phyloP scores from a whole-genome alignment of 2,113 vertebrate species.

The Mirza zaza region DNA sequence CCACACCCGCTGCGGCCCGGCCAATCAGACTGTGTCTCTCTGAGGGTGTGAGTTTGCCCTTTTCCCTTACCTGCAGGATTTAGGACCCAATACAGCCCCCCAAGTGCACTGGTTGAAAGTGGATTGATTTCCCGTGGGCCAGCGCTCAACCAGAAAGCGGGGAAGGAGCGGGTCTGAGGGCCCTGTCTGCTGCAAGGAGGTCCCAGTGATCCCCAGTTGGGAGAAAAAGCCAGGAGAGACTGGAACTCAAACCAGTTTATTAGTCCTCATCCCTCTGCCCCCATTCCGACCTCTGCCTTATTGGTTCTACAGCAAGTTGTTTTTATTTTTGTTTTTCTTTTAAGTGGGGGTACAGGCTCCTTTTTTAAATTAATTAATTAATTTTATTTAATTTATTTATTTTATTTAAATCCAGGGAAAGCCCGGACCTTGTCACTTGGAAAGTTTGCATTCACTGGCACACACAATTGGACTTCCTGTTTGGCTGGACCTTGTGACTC shows the following conservation, averaged over 20 bases:
- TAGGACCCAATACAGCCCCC: neutral
- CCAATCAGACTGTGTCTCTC: neutral
- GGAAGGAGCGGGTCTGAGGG: neutral
- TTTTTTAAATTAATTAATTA: slow-evolving; percentile 36
- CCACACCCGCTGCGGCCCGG: neutral
- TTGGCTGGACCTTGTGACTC: neutral
- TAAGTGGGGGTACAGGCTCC: no score
- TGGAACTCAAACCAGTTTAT: neutral
- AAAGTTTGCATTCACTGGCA: neutral
- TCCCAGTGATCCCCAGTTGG: neutral
- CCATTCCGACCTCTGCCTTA: no score
- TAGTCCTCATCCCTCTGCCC: neutral
- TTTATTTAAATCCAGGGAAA: neutral
- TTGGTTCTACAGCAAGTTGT: no score
- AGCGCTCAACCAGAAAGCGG: neutral
- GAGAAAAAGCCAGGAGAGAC: neutral
- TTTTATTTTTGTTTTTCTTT: no score
- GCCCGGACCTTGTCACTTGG: neutral
- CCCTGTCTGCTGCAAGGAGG: neutral
- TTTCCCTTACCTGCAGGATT: neutral
- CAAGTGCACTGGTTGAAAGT: neutral
- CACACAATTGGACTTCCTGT: no score
- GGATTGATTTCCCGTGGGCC: neutral
- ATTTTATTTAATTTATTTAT: no score
- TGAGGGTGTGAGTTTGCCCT: neutral